Evolutionary conservation across 2,797 vertebrate genomes (phyloP).

Genomic region (Gymnoscopelus microlampas): DNA sequence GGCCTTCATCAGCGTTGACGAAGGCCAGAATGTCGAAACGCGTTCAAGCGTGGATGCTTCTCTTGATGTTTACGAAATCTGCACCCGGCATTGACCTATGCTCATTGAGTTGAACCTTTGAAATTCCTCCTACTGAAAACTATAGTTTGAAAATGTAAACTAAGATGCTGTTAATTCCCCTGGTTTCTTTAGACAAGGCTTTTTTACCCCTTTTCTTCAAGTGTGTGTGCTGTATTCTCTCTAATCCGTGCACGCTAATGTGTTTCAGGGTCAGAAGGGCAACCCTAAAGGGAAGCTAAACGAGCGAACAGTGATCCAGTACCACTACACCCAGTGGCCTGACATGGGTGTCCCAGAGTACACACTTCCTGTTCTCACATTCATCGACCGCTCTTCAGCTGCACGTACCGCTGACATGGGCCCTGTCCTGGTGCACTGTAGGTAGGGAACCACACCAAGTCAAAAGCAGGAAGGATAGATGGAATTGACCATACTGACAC

Average conservation of each 20-base stretch:
- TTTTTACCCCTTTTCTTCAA: background rate
- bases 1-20: too few relatives aligned
- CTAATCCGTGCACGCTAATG: background rate
- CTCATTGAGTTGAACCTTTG: too few relatives aligned
- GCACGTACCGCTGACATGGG: conserved; percentile 87
- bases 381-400: conserved; percentile 93
- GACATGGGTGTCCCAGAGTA: conserved; percentile 99
- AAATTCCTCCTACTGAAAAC: too few relatives aligned
- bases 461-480: background rate
- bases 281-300: conserved; percentile 92
- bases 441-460: conserved; percentile 74
- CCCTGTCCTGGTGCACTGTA: conserved; percentile 97
- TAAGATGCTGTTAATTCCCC: too few relatives aligned
- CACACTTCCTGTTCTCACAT: conserved; percentile 95
- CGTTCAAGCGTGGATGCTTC: too few relatives aligned
- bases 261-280: conserved; percentile 89
- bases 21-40: too few relatives aligned
- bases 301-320: conserved; percentile 91
- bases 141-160: too few relatives aligned
- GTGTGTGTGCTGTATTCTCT: background rate
- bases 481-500: too few relatives aligned
- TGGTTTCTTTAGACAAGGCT: too few relatives aligned
- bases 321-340: conserved; percentile 99
- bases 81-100: too few relatives aligned
- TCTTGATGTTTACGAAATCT: too few relatives aligned